Conservation (phyloP, 2,888 invertebrate species). For the Hirtodrosophila cameraria region DNA sequence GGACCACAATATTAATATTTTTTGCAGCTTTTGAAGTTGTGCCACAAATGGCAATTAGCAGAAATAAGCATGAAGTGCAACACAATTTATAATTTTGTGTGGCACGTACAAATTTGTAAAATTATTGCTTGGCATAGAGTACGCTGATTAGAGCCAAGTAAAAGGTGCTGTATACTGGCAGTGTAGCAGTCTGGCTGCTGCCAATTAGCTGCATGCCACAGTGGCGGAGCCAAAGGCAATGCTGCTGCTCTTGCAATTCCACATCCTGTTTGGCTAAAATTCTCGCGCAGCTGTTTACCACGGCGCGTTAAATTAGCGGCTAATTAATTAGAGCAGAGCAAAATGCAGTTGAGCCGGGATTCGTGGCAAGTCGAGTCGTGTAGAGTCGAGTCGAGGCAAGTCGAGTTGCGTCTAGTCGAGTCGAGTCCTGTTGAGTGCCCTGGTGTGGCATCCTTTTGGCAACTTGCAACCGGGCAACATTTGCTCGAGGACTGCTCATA, state of each 20-base stretch:
- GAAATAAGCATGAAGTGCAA: too few relatives aligned
- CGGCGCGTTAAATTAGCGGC: slow-evolving; percentile 75
- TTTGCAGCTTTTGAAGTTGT: too few relatives aligned
- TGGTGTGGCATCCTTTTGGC: slow-evolving; percentile 14
- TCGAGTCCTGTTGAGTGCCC: background rate
- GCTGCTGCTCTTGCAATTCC: too few relatives aligned
- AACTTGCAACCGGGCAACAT: slow-evolving; percentile 36
- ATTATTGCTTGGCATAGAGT: too few relatives aligned
- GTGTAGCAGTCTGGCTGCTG: too few relatives aligned
- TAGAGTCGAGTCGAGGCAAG: slow-evolving; percentile 39
- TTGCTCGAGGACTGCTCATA: slow-evolving; percentile 42
- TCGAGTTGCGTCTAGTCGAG: slow-evolving; percentile 17
- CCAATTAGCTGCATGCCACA: slow-evolving; percentile 17
- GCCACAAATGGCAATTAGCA: too few relatives aligned
- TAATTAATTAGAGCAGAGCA: slow-evolving; percentile 67
- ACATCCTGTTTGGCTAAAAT: slow-evolving; percentile 52
- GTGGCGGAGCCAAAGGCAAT: background rate
- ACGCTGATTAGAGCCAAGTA: slow-evolving; percentile 11
- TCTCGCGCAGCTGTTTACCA: slow-evolving; percentile 43
- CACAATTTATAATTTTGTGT: too few relatives aligned
- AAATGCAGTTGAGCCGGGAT: slow-evolving; percentile 17
- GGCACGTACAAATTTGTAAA: too few relatives aligned
- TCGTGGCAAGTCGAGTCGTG: too few relatives aligned
- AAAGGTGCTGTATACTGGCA: too few relatives aligned
- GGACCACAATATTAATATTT: too few relatives aligned